phyloP scores from a whole-genome alignment of 1,140 invertebrate genomes.

The Acromyrmex heyeri region DNA sequence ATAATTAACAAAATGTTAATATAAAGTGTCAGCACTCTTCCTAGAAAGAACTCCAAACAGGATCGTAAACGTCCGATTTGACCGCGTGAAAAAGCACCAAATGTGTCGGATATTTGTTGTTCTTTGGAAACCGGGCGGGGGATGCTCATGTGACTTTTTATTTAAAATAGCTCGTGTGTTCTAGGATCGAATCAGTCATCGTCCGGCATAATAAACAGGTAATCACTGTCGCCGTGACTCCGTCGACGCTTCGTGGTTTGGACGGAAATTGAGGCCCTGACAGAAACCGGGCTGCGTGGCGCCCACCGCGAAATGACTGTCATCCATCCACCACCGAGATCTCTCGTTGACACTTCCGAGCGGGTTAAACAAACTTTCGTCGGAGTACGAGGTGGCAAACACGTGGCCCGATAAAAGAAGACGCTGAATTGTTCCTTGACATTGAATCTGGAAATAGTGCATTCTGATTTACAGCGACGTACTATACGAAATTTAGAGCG shows the following conservation, averaged over 20 bases:
- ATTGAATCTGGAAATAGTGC: background rate
- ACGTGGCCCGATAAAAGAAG: slow-evolving; percentile 40
- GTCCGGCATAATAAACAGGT: slow-evolving; percentile 71
- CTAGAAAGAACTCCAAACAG: slow-evolving; percentile 19
- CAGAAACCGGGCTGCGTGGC: slow-evolving; percentile 30
- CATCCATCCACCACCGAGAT: slow-evolving; percentile 53
- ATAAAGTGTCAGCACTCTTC: background rate
- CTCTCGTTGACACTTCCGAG: slow-evolving; percentile 65
- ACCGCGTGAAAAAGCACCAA: slow-evolving; percentile 40
- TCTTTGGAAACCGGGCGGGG: background rate
- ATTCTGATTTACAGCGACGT: too few relatives aligned
- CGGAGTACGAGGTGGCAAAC: slow-evolving; percentile 19
- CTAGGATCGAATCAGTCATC: slow-evolving; percentile 73
- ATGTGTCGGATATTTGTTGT: slow-evolving; percentile 48
- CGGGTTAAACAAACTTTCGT: slow-evolving; percentile 67
- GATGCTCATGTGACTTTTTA: slow-evolving; percentile 20
- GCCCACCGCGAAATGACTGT: slow-evolving; percentile 61
- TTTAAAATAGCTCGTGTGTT: slow-evolving; percentile 63
- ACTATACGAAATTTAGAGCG: background rate
- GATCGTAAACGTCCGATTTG: slow-evolving; percentile 45
- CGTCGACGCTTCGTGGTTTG: slow-evolving; percentile 67
- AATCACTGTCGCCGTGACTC: slow-evolving; percentile 64
- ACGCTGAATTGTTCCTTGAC: slow-evolving; percentile 4
- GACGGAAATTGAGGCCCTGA: slow-evolving; percentile 41
- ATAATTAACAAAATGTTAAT: slow-evolving; percentile 9